Base-by-base conservation (phyloP, 1,140 invertebrate genomes). In the Drosophila carrolli region DNA sequence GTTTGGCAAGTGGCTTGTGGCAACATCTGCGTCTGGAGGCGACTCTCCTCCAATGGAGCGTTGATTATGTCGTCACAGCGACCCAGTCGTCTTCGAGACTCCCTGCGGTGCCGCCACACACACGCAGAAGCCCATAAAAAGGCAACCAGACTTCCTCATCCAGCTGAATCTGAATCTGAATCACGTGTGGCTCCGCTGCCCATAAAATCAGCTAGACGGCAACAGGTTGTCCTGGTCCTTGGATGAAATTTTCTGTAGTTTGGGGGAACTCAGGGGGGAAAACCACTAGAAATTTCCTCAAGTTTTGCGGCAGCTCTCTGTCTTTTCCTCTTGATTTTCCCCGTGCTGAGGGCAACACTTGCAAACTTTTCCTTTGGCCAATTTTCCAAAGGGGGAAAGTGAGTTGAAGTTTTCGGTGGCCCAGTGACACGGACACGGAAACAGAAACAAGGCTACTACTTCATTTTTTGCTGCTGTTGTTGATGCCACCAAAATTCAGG, bases 31-130 rank as follows among this genome's bases (percentile, higher is more conserved):
- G 60, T 58, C 74, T 66, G 57, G 58, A 65, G 35, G 46, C 44
- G 51, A 41, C 48, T 48, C 9, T n/a, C 43, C 65, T n/a, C 78
- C 81, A 84, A 84, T 84, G 81, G 73, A 80, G 81, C 81, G 81
- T 83, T 89, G 79, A 88, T 86, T 83, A 88, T 88, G 84, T 88
- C 73, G 80, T 83, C 75, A 80, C 70, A 72, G 59, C 61, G 43
- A n/a, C 57, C 56, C 14, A 23, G 23, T 23, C 32, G 44, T 38
- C n/a, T 27, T 10, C 6, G 35, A 29, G 65, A 71, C 68, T 72
- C 68, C 68, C 68, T 35, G 53, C 41, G 68, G 68, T 67, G 66
- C 11, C 43, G 8, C 29, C 29, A 32, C 29, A 14, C 44, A 47
- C 43, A 11, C 74, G 60, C 13, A 46, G 16, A 68, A 56, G 35